Base-by-base conservation (phyloP, 1,140 invertebrate genomes). In the Neuroterus valhalla region DNA sequence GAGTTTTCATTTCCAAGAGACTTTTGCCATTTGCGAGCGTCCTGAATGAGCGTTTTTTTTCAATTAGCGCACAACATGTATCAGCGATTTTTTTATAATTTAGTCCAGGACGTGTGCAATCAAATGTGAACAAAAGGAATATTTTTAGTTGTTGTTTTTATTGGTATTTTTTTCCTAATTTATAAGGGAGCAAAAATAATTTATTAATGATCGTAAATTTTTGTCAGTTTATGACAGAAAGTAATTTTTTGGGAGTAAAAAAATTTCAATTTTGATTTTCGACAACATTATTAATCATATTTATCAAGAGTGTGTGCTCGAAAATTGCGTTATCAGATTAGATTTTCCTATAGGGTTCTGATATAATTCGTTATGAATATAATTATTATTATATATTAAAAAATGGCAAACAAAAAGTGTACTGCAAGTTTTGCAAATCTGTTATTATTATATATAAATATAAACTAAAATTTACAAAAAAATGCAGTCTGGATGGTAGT, bases 401-500 rank as follows among this genome's bases (percentile, higher is more conserved):
- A 70, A 26, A 66, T 46, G 15, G 70, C 69, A 70, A 23, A 71
- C 78, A 52, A 73, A 72, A 45, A 74, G 52, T 74, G 74, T 71
- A 55, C 68, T 76, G 72, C 74, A 76, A 73, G 50, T 75, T 77
- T 74, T 52, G 68, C 74, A 76, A 74, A 71, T 62, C 68, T 44
- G 67, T 76, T 74, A 74, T 78, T 75, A 71, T 68, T 68, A 74
- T 55, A 70, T 71, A 76, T 71, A 38, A 19, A 69, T 72, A 76
- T 76, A 70, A 38, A 38, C 10, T 38, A 38, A 38, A 10, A 5
- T 38, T 38, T 38, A 8, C 31, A 5, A 38, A 5, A 38, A 38
- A 38, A 8, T 38, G 31, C 6, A 38, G 31, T 38, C 31, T 38
- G 31, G 3, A 8, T 38, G 31, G 31, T 38, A 38, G 31, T 10